phyloP scores from a whole-genome alignment of 2,797 vertebrate genomes.

The Epinephelus awoara region DNA sequence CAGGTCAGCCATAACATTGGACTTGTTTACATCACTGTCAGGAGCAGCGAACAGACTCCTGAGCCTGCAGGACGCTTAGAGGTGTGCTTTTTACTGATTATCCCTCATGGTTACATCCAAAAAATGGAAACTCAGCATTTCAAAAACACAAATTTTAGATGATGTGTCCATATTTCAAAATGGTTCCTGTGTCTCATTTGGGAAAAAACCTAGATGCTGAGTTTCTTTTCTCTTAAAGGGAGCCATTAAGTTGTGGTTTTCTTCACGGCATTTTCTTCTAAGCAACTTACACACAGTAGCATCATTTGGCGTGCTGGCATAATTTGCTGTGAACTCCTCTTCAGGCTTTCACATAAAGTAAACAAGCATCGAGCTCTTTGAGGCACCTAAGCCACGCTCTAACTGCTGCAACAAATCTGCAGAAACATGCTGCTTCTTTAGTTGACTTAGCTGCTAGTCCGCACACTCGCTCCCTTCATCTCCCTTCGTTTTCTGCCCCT shows the following conservation, averaged over 20 bases:
- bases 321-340: slow-evolving; percentile 41
- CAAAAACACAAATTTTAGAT: neutral
- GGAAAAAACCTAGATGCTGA: neutral
- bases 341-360: slow-evolving; percentile 27
- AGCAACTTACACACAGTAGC: neutral
- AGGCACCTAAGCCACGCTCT: slow-evolving; percentile 30
- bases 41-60: slow-evolving; percentile 18
- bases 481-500: slow-evolving; percentile 77
- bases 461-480: slow-evolving; percentile 60
- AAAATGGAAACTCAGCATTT: neutral
- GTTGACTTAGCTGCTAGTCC: slow-evolving; percentile 64
- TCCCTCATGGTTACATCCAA: neutral
- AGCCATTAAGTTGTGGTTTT: slow-evolving; percentile 6
- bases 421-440: slow-evolving; percentile 53
- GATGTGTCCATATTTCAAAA: neutral
- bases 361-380: slow-evolving; percentile 17
- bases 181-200: too few relatives aligned
- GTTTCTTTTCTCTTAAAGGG: too few relatives aligned
- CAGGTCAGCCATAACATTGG: slow-evolving; percentile 43
- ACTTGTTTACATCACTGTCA: slow-evolving; percentile 41
- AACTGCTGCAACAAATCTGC: slow-evolving; percentile 43
- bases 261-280: slow-evolving; percentile 1
- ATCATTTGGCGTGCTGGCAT: slow-evolving; percentile 6
- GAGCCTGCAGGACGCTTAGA: neutral
- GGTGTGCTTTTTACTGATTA: neutral